Evolutionary conservation across 2,888 invertebrate genomes (phyloP).

Genomic region (Coenonympha arcania): DNA sequence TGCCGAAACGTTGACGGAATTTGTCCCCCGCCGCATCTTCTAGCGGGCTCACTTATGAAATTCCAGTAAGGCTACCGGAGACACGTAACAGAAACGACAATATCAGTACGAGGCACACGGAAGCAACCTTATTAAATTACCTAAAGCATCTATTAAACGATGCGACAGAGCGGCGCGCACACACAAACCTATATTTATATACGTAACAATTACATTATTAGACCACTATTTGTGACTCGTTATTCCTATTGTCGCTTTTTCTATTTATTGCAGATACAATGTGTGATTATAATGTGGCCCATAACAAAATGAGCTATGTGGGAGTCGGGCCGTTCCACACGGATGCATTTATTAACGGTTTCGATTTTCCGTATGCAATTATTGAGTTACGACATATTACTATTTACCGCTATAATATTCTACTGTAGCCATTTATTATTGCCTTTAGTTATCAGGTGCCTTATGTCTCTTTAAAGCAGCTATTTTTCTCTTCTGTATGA

Average conservation of each 20-base stretch:
- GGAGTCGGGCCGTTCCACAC: slow-evolving; percentile 58
- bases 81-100: slow-evolving; percentile 21
- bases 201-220: slow-evolving; percentile 71
- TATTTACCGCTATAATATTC: neutral
- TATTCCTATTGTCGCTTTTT: slow-evolving; percentile 72
- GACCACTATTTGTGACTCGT: slow-evolving; percentile 67
- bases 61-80: slow-evolving; percentile 26
- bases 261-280: slow-evolving; percentile 70
- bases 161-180: slow-evolving; percentile 60
- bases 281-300: slow-evolving; percentile 70
- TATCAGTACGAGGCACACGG: slow-evolving; percentile 37
- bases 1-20: slow-evolving; percentile 16
- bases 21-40: slow-evolving; percentile 13
- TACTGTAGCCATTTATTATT: neutral
- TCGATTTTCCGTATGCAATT: slow-evolving; percentile 27
- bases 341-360: slow-evolving; percentile 40
- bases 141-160: slow-evolving; percentile 57
- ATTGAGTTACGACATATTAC: slow-evolving; percentile 6
- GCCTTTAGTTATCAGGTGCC: neutral
- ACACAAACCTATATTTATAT: slow-evolving; percentile 65
- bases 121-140: slow-evolving; percentile 56
- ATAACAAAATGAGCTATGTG: slow-evolving; percentile 64
- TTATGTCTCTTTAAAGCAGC: no score
- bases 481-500: no score
- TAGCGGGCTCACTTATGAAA: slow-evolving; percentile 23